These are phyloP conservation scores for Dasyornis broadbenti DNA, from an alignment of 2,113 vertebrate genomes.

Conservation along the genomic window DNA sequence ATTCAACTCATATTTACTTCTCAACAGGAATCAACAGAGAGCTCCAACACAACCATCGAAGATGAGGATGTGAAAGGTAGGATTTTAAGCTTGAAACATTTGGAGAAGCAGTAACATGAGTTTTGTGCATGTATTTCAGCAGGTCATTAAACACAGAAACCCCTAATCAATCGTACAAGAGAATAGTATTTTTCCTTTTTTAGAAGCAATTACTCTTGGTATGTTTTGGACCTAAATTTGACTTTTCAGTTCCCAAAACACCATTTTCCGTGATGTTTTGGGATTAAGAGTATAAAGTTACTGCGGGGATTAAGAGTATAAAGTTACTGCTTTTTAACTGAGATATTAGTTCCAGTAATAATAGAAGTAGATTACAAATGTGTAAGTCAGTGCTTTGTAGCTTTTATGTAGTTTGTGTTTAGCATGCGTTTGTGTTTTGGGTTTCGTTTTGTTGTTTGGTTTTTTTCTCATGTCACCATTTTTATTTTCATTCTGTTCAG, in stretches of 20 bases:
- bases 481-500: slow-evolving; percentile 40
- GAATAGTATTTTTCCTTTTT: not conserved
- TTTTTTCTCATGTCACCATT: not conserved
- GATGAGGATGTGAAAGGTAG: slow-evolving; percentile 98
- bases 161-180: not conserved
- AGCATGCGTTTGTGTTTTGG: not conserved
- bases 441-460: not conserved
- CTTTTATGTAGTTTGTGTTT: not conserved
- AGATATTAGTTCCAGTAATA: not conserved
- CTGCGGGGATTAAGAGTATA: not conserved
- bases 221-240: not conserved
- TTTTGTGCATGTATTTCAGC: not conserved
- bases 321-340: not conserved
- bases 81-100: not conserved
- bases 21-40: slow-evolving; percentile 94
- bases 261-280: not conserved
- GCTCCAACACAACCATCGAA: slow-evolving; percentile 94
- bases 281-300: not conserved
- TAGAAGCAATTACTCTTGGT: not conserved
- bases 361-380: not conserved
- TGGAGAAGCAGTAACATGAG: not conserved
- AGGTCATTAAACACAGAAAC: not conserved
- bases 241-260: not conserved
- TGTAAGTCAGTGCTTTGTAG: not conserved
- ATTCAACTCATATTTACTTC: slow-evolving; percentile 44